These are phyloP conservation scores for Agrilus planipennis DNA, from an alignment of 1,140 invertebrate species.

Conservation along the genomic window DNA sequence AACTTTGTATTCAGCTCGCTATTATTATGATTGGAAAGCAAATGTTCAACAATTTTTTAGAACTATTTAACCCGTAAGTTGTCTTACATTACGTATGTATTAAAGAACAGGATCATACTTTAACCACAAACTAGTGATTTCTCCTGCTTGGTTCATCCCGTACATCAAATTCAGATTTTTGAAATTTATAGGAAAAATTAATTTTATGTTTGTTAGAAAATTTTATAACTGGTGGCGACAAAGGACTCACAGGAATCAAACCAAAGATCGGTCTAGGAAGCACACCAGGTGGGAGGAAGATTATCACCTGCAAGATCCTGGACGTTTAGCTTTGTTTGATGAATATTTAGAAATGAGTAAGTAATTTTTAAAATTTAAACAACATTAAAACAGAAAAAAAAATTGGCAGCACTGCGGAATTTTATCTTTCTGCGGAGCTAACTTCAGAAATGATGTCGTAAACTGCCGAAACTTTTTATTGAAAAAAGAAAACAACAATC, in stretches of 20 bases:
- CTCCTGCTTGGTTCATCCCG: too few species aligned
- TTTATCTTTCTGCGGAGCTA: too few species aligned
- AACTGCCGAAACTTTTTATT: too few species aligned
- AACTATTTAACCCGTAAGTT: constrained; percentile 75
- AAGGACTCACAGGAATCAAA: constrained; percentile 55
- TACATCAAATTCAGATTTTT: too few species aligned
- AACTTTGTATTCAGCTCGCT: constrained; percentile 85
- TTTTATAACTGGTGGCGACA: constrained; percentile 75
- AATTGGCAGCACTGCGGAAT: too few species aligned
- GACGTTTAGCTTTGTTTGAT: constrained; percentile 77
- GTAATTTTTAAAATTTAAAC: constrained; percentile 11
- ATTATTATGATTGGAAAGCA: constrained; percentile 98
- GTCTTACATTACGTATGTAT: too few species aligned
- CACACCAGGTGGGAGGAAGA: constrained; percentile 87
- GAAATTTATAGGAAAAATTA: too few species aligned
- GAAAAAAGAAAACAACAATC: too few species aligned
- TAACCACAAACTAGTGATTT: too few species aligned
- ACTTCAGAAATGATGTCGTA: too few species aligned
- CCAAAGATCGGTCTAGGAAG: constrained; percentile 53
- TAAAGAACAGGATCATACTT: too few species aligned
- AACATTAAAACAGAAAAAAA: background rate
- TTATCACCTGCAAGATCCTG: constrained; percentile 79
- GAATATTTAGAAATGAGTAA: constrained; percentile 95
- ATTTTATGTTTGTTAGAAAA: constrained; percentile 39
- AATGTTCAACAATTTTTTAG: constrained; percentile 83